Base-by-base conservation (phyloP, 2,797 vertebrate species). In the Pygocentrus nattereri region DNA sequence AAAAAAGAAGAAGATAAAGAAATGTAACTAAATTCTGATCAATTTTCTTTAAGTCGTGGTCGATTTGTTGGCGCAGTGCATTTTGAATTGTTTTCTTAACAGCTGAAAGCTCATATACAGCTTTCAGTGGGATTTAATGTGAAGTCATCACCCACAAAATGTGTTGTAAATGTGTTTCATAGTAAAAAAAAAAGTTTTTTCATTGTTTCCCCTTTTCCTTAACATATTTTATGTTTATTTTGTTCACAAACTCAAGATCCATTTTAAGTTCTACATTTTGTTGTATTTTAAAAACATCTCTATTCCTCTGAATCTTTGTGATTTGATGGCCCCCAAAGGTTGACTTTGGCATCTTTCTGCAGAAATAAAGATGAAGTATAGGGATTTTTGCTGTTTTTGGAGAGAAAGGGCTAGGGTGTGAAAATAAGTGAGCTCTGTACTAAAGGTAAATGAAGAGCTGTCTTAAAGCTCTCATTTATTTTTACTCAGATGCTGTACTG, bases 191-290 rank as follows among this genome's bases (percentile, higher is more conserved):
- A 16, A 1, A 44, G 44, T 54, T 56, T 59, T 38, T 54, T 59
- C 72, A 59, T 74, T 25, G 21, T 2, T n/a, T 73, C 73, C 31
- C 52, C 34, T 16, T 6, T 10, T 19, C 27, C 71, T 56, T 12
- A n/a, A 34, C 47, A 34, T 44, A 3, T 31, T 54, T 56, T 38
- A 12, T 54, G 16, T 73, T 54, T 11, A 0, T 41, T 68, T 38
- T 64, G 15, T 73, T 25, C 71, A 56, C 54, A 19, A 56, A 41
- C 0, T 74, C 31, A 41, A 61, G n/a, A 59, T 59, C 21, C 71
- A 58, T 56, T 74, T 74, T 74, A 44, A 5, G 52, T 74, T 74
- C 23, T 74, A 13, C 72, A 74, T 74, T 74, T 31, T 59, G 71
- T 10, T 74, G 4, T 31, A 8, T 52, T 72, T 31, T n/a, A 4